phyloP scores from a whole-genome alignment of 1,140 invertebrate genomes.

The Oscheius sp. region DNA sequence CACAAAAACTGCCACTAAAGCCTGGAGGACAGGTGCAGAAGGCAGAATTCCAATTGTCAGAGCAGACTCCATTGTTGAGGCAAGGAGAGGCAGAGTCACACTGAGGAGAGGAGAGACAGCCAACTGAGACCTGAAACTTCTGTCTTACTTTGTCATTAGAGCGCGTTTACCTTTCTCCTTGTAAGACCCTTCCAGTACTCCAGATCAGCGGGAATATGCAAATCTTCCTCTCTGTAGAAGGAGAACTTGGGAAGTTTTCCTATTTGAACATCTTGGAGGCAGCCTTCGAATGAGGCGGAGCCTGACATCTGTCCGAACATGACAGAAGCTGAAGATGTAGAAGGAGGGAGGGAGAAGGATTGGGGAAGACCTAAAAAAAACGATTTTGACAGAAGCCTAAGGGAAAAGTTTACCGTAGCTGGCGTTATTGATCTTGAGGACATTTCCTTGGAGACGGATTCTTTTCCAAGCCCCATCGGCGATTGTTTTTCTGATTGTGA shows the following conservation, averaged over 20 bases:
- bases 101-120: slow-evolving; percentile 45
- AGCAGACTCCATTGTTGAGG: slow-evolving; percentile 50
- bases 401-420: background rate
- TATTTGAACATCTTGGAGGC: slow-evolving; percentile 82
- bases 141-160: background rate
- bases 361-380: background rate
- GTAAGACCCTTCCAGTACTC: background rate
- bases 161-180: background rate
- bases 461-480: slow-evolving; percentile 49
- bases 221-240: slow-evolving; percentile 65
- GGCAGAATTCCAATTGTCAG: slow-evolving; percentile 49
- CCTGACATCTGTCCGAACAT: slow-evolving; percentile 18
- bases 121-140: slow-evolving; percentile 40
- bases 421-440: slow-evolving; percentile 13
- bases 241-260: slow-evolving; percentile 81
- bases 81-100: slow-evolving; percentile 46
- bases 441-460: slow-evolving; percentile 14
- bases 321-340: slow-evolving; percentile 31
- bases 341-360: background rate
- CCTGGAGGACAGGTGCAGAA: slow-evolving; percentile 48
- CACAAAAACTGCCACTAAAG: slow-evolving; percentile 51
- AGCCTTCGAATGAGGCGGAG: slow-evolving; percentile 71
- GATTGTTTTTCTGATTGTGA: slow-evolving; percentile 21
- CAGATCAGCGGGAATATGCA: slow-evolving; percentile 25
- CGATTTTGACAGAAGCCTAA: background rate